Evolutionary conservation across 1,140 invertebrate species (phyloP), one percentile per base, ranked within the genome.

Genomic region (Gyrodactylus bullatarudis): DNA sequence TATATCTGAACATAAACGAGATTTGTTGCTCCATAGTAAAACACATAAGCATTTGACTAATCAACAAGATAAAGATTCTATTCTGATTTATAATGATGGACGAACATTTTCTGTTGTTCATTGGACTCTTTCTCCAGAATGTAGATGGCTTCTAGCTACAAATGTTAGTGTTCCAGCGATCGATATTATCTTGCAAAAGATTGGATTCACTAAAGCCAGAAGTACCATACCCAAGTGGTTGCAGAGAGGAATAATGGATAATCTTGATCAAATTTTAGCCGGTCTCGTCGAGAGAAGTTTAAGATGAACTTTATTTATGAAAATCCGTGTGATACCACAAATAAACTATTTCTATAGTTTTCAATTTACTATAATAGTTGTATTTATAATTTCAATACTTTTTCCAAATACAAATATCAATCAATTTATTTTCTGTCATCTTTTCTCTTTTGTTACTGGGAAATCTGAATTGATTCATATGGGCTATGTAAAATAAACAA

Each of bases 201-300:
- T 97, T 1, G 92, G 92, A 20, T 97, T 98, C 79, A 87, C 87
- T 74, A 93, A 97, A 81, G 93, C 94, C 0, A 84, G 92, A 68
- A 91, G 88, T 68, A 98, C 94, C 26, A 98, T 98, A 79, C 94
- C 94, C 22, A 98, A 98, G 82, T 97, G 93, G 90, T 85, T 96
- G 82, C 94, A 98, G 81, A 84, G 94, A 74, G 92, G 92, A 24
- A 89, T 92, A 76, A 89, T 96, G 86, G 94, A 98, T 83, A 90
- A 91, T 0, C 75, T 79, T 20, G 80, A 81, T 75, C 79, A 80
- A 72, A 75, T 81, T 16, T 74, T 79, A 1, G 78, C 79, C 20
- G 71, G 79, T 23, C 76, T 81, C 0, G 78, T 80, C 8, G 8
- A 54, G 34, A 54, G n/a, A n/a, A 54, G 34, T 54, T n/a, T 54